A percentile compares a stretch with the other conserved stretches of the same genome.
phyloP scores from a whole-genome alignment of 2,113 vertebrate species.

The Mellivora capensis region DNA sequence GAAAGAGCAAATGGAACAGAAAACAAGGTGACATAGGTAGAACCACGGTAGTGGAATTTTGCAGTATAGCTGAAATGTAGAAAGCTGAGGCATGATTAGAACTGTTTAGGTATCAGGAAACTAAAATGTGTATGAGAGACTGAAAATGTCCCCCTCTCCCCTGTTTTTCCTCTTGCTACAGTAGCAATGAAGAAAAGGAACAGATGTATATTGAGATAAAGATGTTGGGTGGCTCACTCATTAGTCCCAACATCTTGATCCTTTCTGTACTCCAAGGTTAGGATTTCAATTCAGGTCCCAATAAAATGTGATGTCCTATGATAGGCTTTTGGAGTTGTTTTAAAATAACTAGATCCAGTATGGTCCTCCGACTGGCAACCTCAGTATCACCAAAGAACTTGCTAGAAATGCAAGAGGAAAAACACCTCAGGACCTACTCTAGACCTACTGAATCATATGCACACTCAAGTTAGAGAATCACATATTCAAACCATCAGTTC shows the following conservation, averaged over 20 bases:
- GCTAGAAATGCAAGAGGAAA: neutral
- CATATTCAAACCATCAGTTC: neutral
- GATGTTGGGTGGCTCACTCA: neutral
- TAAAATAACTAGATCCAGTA: neutral
- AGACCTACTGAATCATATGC: neutral
- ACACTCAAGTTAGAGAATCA: neutral
- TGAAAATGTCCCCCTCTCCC: neutral
- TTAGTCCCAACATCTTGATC: neutral
- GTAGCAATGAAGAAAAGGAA: neutral
- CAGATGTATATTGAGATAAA: neutral
- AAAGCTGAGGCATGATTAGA: neutral
- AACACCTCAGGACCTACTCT: neutral
- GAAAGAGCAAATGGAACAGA: neutral
- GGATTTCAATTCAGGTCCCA: neutral
- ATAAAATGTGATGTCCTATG: neutral
- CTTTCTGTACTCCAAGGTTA: neutral
- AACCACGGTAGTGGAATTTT: neutral
- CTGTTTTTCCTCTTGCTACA: neutral
- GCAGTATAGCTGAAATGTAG: neutral
- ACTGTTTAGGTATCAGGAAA: neutral
- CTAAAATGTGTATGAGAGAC: neutral
- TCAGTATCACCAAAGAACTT: neutral
- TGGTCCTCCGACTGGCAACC: neutral
- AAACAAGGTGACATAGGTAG: neutral
- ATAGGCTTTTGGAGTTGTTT: neutral